A percentile compares a stretch with the other conserved stretches of the same genome.
These are phyloP conservation scores for Standfussiana lucernea DNA, from an alignment of 2,888 invertebrate species.

Conservation along the genomic window DNA sequence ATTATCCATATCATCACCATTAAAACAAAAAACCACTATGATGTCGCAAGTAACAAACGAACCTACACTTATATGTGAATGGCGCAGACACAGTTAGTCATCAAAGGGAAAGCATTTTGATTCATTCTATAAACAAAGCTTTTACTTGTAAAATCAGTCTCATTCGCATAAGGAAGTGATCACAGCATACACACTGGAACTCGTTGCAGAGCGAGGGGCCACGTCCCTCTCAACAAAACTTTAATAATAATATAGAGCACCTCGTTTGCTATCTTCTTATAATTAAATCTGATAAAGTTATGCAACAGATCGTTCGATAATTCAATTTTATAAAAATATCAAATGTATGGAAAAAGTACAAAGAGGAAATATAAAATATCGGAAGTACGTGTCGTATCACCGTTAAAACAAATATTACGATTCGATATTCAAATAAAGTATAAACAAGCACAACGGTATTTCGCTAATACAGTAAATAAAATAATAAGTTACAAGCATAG, in stretches of 20 bases:
- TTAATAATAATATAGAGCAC: constrained; percentile 88
- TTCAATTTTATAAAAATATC: constrained; percentile 78
- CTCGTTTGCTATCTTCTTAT: constrained; percentile 86
- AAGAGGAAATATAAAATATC: constrained; percentile 74
- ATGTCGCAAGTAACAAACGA: constrained; percentile 32
- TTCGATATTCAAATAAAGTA: constrained; percentile 72
- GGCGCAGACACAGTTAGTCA: constrained; percentile 68
- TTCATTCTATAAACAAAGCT: constrained; percentile 86
- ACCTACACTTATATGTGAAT: constrained; percentile 53
- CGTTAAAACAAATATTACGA: constrained; percentile 75
- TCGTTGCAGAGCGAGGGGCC: constrained; percentile 88
- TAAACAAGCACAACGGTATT: constrained; percentile 73
- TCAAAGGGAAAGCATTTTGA: constrained; percentile 79
- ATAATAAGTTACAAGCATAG: constrained; percentile 83
- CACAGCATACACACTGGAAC: constrained; percentile 90
- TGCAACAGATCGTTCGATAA: constrained; percentile 82
- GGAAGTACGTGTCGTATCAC: constrained; percentile 79
- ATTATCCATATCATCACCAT: constrained; percentile 19
- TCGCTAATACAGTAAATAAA: constrained; percentile 74
- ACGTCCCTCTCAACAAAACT: constrained; percentile 85
- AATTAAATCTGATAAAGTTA: constrained; percentile 83
- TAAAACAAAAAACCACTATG: constrained; percentile 17
- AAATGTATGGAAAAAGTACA: constrained; percentile 78
- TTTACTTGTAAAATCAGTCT: constrained; percentile 90
- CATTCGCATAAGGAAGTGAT: constrained; percentile 91